Conservation (phyloP, 1,140 invertebrate species). For the Caenorhabditis latens region DNA sequence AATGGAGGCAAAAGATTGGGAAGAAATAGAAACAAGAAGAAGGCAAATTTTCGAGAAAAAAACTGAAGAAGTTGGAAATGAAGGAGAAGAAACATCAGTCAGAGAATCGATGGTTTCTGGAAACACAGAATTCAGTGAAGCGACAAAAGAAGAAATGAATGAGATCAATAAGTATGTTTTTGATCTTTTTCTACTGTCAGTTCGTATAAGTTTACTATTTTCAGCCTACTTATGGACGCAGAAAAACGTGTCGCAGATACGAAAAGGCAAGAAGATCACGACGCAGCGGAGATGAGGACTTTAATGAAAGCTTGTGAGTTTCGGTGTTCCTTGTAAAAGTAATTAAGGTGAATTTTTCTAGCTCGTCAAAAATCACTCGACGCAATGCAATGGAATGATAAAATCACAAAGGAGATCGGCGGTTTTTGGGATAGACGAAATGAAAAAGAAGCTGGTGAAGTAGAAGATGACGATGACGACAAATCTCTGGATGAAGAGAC, state of each 20-base stretch:
- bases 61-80: not conserved
- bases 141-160: constrained; percentile 60
- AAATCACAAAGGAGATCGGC: constrained; percentile 40
- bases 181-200: not conserved
- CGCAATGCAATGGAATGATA: constrained; percentile 30
- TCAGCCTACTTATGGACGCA: constrained; percentile 36
- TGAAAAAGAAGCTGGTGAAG: constrained; percentile 2
- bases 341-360: not conserved
- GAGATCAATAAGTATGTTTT: constrained; percentile 45
- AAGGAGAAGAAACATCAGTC: not conserved
- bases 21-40: constrained; percentile 24
- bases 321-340: not conserved
- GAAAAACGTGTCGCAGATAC: constrained; percentile 19
- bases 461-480: constrained; percentile 22
- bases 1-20: constrained; percentile 24
- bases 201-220: not conserved
- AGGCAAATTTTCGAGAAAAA: not conserved
- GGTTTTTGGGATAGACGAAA: constrained; percentile 54
- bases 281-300: constrained; percentile 1
- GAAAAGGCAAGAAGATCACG: not conserved
- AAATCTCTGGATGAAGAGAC: constrained; percentile 54
- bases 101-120: constrained; percentile 52
- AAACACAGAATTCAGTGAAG: constrained; percentile 48
- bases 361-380: constrained; percentile 57
- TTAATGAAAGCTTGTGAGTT: constrained; percentile 42